Evolutionary conservation across 2,797 vertebrate genomes (phyloP).

Genomic region (Spea hammondii): DNA sequence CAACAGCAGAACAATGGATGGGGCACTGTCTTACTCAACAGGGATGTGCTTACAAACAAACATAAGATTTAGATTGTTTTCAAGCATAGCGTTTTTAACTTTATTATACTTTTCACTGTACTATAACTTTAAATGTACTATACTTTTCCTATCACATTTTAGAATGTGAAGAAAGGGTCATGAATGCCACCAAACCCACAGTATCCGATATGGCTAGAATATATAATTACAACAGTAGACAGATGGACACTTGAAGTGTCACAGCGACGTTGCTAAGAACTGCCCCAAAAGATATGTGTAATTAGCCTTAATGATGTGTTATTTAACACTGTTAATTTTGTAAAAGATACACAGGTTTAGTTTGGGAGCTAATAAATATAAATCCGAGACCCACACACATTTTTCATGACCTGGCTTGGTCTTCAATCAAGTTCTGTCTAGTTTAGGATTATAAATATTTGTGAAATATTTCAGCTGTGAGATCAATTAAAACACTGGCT

Average conservation of each 20-base stretch:
- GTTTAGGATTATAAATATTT: constrained; percentile 43
- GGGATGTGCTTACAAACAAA: background rate
- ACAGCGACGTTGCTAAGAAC: background rate
- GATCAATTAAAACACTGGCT: constrained; percentile 29
- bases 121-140: no score
- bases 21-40: background rate
- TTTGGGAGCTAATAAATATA: constrained; percentile 25
- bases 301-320: constrained; percentile 17
- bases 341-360: constrained; percentile 19
- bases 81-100: background rate
- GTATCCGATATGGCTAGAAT: background rate
- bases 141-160: no score
- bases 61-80: background rate
- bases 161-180: background rate
- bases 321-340: constrained; percentile 8
- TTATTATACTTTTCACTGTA: no score
- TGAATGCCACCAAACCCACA: background rate
- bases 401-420: constrained; percentile 2
- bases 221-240: background rate
- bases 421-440: constrained; percentile 1
- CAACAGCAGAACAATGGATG: constrained; percentile 22
- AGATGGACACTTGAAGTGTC: background rate
- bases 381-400: constrained; percentile 22
- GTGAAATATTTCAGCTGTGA: constrained; percentile 31
- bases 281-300: background rate